These are phyloP conservation scores for Oenanthe melanoleuca DNA, from an alignment of 2,113 vertebrate genomes.

Conservation along the genomic window DNA sequence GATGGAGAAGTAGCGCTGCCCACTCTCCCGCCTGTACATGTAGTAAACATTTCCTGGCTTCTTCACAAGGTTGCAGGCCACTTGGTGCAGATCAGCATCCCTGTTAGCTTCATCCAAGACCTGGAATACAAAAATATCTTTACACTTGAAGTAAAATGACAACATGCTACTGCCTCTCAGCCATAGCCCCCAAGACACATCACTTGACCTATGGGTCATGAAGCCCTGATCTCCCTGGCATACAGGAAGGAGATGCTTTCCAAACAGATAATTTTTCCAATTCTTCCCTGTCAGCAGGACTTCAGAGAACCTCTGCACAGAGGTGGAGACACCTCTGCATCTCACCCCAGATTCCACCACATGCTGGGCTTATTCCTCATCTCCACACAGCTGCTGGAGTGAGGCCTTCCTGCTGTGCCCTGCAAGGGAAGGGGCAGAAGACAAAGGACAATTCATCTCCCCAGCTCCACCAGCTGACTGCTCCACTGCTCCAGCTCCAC, in stretches of 20 bases:
- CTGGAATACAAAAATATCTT: conserved; percentile 61
- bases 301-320: background rate
- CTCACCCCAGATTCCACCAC: background rate
- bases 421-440: background rate
- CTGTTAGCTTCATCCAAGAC: conserved; percentile 91
- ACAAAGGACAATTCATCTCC: conserved; percentile 21
- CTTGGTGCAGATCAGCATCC: conserved; percentile 91
- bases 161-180: background rate
- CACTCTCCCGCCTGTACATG: conserved; percentile 87
- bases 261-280: background rate
- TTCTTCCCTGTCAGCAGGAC: background rate
- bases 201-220: accelerated
- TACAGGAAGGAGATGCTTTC: background rate
- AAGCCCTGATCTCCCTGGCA: background rate
- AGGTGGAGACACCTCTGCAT: background rate
- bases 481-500: background rate
- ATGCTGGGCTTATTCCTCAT: background rate
- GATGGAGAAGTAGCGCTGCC: conserved; percentile 95
- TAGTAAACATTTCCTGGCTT: conserved; percentile 93
- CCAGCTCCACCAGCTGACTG: background rate
- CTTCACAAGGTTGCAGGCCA: conserved; percentile 94
- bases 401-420: background rate
- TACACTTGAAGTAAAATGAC: background rate
- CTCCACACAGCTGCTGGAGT: accelerated
- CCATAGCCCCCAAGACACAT: background rate